Evolutionary conservation across 2,888 invertebrate species (phyloP), one percentile per base, ranked within the genome.

Genomic region (Sesia bembeciformis): DNA sequence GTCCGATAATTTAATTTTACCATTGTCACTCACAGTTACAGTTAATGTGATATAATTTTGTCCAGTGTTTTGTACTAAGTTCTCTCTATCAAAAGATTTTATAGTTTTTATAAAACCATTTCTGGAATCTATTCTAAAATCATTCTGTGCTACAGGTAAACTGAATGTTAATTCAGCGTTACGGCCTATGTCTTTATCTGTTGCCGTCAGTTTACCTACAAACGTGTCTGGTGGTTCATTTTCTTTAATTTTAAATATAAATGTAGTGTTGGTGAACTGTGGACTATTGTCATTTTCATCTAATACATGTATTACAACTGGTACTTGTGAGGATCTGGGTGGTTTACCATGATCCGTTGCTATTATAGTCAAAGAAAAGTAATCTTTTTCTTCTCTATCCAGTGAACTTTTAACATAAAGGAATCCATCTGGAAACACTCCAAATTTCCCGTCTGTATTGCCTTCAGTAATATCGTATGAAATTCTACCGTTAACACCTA

Each of bases 251-350:
- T 93, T 95, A 74, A 98, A 97, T 57, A 94, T 94, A 81, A 98
- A 99, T 8, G 96, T 96, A 40, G 93, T 92, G 67, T 98, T 97
- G 3, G 94, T 94, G 81, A 99, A 99, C 74, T 94, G 93, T 0
- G 99, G 99, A 40, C 94, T 93, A 78, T 98, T 97, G 83, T 99
- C 98, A 81, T 99, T 99, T 84, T 98, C 97, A 84, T 98, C 99
- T 59, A 97, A 93, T 39, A 98, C 93, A 73, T 97, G 97, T 59
- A 98, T 94, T 23, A 97, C 96, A 3, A 98, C 95, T 4, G 97
- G 96, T 3, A 97, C 97, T 52, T 94, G 92, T 0, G 98, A 97
- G 53, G 93, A 95, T 72, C 94, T 92, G 49, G 93, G 91, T 43
- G 94, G 97, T 60, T 80, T 86, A 0, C 96, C 98, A 54, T 94